Conservation (phyloP, 2,888 invertebrate genomes). For the Diadegma fenestrale region DNA sequence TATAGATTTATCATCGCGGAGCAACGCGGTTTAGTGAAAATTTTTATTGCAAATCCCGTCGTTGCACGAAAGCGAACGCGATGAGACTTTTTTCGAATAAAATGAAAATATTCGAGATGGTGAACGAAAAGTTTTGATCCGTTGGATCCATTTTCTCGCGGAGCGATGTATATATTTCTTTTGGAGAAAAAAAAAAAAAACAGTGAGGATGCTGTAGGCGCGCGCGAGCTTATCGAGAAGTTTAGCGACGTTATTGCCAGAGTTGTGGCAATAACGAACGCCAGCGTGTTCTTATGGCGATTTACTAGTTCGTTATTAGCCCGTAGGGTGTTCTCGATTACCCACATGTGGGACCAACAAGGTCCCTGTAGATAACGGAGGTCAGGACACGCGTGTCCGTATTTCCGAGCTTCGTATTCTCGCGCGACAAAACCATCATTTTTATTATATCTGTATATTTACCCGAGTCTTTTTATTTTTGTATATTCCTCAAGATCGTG, state of each 20-base stretch:
- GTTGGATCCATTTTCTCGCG: neutral
- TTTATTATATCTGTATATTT: neutral
- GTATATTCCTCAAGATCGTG: neutral
- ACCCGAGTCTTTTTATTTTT: neutral
- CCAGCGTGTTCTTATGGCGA: constrained; percentile 40
- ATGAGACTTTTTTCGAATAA: constrained; percentile 1
- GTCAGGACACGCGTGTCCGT: constrained; percentile 34
- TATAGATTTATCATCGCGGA: too few relatives aligned
- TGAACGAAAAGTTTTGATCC: neutral
- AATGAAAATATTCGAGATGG: neutral
- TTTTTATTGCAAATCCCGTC: neutral
- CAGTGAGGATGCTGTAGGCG: neutral
- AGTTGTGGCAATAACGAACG: constrained; percentile 44
- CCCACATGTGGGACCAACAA: constrained; percentile 31
- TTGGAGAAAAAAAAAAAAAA: neutral
- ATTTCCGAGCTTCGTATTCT: constrained; percentile 19
- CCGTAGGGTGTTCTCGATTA: constrained; percentile 46
- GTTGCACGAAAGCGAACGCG: neutral
- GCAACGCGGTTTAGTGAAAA: neutral
- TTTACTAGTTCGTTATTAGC: constrained; percentile 48
- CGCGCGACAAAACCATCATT: neutral
- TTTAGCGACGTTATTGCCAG: constrained; percentile 38
- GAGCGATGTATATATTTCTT: neutral
- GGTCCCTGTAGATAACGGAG: constrained; percentile 30
- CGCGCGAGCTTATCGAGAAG: constrained; percentile 27